These are phyloP conservation scores for Epizoanthus illoricatus DNA, from an alignment of 92 coral and sea anemone species.

Conservation along the genomic window DNA sequence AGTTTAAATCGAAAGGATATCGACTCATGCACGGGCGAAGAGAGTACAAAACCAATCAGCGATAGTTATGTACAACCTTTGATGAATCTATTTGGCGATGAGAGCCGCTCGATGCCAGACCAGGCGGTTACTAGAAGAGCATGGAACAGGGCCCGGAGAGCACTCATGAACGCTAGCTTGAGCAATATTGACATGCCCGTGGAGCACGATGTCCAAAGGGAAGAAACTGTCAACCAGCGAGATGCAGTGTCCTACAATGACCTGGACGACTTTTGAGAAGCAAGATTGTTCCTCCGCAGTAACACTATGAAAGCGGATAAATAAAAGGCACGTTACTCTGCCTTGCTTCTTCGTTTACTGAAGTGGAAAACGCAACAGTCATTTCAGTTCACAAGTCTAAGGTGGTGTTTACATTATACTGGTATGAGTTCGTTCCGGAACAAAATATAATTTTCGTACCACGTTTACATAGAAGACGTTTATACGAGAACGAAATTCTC, in stretches of 20 bases:
- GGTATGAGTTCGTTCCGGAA: too few relatives aligned
- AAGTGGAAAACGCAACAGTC: too few relatives aligned
- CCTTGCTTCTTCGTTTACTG: too few relatives aligned
- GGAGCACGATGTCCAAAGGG: neutral
- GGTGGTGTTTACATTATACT: too few relatives aligned
- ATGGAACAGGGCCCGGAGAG: slow-evolving; percentile 16
- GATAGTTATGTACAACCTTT: neutral
- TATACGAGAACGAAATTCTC: too few relatives aligned
- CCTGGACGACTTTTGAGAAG: slow-evolving; percentile 25
- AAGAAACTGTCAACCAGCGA: slow-evolving; percentile 1
- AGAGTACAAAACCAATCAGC: neutral
- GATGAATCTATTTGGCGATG: neutral
- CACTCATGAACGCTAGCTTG: neutral
- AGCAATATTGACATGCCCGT: slow-evolving; percentile 23
- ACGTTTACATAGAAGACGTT: too few relatives aligned
- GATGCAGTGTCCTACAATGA: slow-evolving; percentile 30
- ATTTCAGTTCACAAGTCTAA: too few relatives aligned
- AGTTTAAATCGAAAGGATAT: neutral
- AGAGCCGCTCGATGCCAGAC: neutral
- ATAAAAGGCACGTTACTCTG: too few relatives aligned
- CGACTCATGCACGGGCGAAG: slow-evolving; percentile 3
- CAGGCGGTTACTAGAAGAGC: slow-evolving; percentile 13
- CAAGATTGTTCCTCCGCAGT: neutral
- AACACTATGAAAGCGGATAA: too few relatives aligned
- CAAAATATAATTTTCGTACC: too few relatives aligned